Evolutionary conservation across 2,113 vertebrate species (phyloP).

Genomic region (Nerophis lumbriciformis): DNA sequence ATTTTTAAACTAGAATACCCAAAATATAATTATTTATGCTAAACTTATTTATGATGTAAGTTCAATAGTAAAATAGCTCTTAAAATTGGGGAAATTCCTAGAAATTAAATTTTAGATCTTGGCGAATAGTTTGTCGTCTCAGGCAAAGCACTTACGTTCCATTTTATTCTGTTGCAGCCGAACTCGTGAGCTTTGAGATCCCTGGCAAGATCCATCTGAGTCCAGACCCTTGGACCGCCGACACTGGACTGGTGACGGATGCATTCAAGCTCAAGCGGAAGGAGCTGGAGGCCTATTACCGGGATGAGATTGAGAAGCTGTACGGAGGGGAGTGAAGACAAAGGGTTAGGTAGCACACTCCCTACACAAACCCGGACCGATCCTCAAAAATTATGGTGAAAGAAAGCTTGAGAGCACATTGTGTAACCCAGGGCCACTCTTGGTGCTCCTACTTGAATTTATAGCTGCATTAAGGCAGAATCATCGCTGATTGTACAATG

Average conservation of each 20-base stretch:
- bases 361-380: slow-evolving; percentile 20
- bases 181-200: slow-evolving; percentile 91
- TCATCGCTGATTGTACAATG: background rate
- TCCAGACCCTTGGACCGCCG: slow-evolving; percentile 90
- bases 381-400: background rate
- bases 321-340: slow-evolving; percentile 77
- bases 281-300: slow-evolving; percentile 86
- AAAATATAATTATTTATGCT: too few species aligned
- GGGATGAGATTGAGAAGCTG: slow-evolving; percentile 87
- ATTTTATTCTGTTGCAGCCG: slow-evolving; percentile 63
- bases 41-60: too few species aligned
- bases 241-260: slow-evolving; percentile 92
- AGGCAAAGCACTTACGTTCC: background rate
- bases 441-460: slow-evolving; percentile 36
- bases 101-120: too few species aligned
- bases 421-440: background rate
- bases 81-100: too few species aligned
- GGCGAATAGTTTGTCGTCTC: background rate
- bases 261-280: slow-evolving; percentile 95
- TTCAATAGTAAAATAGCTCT: too few species aligned
- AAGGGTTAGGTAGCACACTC: background rate
- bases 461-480: background rate
- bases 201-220: slow-evolving; percentile 88
- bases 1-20: too few species aligned
- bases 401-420: slow-evolving; percentile 29